A percentile compares a stretch with the other conserved stretches of the same genome.
Conservation (phyloP, 2,888 invertebrate species). For the Thecocarcelia acutangulata region DNA sequence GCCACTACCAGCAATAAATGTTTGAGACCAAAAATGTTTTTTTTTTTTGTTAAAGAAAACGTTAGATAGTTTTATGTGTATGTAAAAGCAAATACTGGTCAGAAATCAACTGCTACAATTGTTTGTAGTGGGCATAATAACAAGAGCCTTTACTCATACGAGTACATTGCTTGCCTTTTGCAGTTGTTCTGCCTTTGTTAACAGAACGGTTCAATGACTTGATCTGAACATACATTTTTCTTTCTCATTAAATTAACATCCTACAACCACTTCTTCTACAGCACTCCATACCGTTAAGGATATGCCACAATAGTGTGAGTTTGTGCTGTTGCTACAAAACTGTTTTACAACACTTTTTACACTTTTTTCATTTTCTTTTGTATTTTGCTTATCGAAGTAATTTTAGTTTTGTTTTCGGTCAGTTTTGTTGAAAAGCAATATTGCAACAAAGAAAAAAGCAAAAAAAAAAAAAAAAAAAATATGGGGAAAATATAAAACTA, state of each 20-base stretch:
- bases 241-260: slow-evolving; percentile 25
- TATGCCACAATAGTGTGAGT: neutral
- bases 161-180: neutral
- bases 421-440: slow-evolving; percentile 35
- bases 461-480: neutral
- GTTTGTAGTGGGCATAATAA: too few relatives aligned
- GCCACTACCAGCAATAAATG: too few relatives aligned
- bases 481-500: too few relatives aligned
- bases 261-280: neutral
- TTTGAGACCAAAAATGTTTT: too few relatives aligned
- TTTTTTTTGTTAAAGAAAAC: too few relatives aligned
- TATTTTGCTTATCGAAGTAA: slow-evolving; percentile 57
- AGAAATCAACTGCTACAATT: neutral
- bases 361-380: neutral
- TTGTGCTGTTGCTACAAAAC: slow-evolving; percentile 5
- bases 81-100: too few relatives aligned
- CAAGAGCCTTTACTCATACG: neutral
- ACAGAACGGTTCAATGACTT: slow-evolving; percentile 46
- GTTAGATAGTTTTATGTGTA: too few relatives aligned
- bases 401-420: slow-evolving; percentile 42
- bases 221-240: slow-evolving; percentile 21
- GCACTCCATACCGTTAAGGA: slow-evolving; percentile 1
- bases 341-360: slow-evolving; percentile 10
- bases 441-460: slow-evolving; percentile 6
- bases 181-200: slow-evolving; percentile 7